These are phyloP conservation scores for Gibbula magus DNA, from an alignment of 2,888 invertebrate genomes.

Conservation along the genomic window DNA sequence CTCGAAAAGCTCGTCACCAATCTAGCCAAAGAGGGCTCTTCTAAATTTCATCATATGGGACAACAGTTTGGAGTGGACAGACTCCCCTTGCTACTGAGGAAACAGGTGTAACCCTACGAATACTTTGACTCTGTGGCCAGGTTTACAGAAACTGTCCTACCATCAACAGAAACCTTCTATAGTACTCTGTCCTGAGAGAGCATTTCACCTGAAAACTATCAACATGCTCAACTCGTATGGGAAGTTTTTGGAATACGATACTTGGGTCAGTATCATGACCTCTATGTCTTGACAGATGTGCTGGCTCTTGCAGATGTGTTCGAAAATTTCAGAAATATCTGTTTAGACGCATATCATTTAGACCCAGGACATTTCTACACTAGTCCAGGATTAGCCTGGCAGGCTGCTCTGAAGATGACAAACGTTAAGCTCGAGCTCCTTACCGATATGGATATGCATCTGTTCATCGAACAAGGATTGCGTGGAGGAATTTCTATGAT, in stretches of 20 bases:
- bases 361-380: conserved; percentile 34
- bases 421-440: conserved; percentile 45
- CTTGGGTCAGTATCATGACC: no score
- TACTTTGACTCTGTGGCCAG: not conserved
- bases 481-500: no score
- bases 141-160: not conserved
- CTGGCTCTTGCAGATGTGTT: not conserved
- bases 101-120: no score
- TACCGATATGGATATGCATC: conserved; percentile 54
- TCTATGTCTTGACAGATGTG: not conserved
- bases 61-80: no score
- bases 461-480: conserved; percentile 33
- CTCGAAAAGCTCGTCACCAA: not conserved
- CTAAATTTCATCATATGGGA: no score
- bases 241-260: no score
- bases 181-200: not conserved
- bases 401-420: no score
- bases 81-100: not conserved
- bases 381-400: conserved; percentile 58
- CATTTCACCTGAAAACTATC: not conserved
- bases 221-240: no score
- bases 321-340: not conserved
- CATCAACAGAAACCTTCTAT: not conserved
- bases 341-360: not conserved
- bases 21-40: not conserved